Evolutionary conservation across 2,888 invertebrate genomes (phyloP).

Genomic region (Lycophotia porphyrea): DNA sequence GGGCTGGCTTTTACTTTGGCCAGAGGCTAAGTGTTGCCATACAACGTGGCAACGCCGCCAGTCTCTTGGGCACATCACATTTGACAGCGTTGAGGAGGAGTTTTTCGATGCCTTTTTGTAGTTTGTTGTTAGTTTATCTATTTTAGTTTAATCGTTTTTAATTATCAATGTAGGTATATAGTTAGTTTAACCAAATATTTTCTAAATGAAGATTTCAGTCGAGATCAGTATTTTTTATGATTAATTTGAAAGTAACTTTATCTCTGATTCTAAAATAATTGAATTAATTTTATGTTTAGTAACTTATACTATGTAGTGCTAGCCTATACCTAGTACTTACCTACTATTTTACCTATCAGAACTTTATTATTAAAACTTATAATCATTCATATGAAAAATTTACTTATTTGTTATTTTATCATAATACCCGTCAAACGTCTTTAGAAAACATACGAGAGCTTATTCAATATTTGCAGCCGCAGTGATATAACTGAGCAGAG

Average conservation of each 20-base stretch:
- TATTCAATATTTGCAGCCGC: constrained; percentile 2
- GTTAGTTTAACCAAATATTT: no score
- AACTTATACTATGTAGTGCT: neutral
- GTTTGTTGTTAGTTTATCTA: no score
- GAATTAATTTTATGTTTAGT: neutral
- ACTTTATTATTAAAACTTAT: neutral
- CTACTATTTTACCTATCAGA: neutral
- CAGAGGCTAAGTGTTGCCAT: no score
- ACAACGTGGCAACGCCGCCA: no score
- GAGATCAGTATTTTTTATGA: neutral
- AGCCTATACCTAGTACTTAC: neutral
- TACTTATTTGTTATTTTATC: constrained; percentile 59
- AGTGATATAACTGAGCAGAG: no score
- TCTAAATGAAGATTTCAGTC: neutral
- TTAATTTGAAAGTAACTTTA: neutral
- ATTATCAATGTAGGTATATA: no score
- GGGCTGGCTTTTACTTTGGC: no score
- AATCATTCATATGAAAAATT: constrained; percentile 56
- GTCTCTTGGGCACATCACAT: no score
- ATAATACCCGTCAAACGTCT: constrained; percentile 53
- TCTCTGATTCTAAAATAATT: neutral
- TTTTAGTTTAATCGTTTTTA: no score
- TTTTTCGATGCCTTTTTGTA: no score
- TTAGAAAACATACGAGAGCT: constrained; percentile 51
- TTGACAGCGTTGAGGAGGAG: no score